Percentiles rank a stretch among this genome's conserved stretches.
Evolutionary conservation across 1,140 invertebrate species (phyloP).

Genomic region (Rhynchophorus ferrugineus): DNA sequence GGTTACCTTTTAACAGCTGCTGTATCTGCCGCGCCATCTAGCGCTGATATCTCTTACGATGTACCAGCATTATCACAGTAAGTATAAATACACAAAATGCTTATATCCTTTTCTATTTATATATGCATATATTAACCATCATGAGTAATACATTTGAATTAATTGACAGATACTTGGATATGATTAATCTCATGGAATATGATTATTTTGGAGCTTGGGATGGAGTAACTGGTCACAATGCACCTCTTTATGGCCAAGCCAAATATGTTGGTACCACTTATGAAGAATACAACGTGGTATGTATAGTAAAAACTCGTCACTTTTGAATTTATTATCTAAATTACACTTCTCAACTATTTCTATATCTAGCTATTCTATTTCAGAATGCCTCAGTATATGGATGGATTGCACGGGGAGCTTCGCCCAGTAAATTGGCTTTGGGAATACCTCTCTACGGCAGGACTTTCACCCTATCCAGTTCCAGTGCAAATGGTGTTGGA

Average conservation of each 20-base stretch:
- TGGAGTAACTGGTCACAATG: constrained; percentile 46
- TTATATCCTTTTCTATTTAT: background rate
- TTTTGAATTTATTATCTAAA: too few relatives aligned
- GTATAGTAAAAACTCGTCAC: too few relatives aligned
- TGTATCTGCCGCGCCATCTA: constrained; percentile 31
- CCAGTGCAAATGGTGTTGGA: constrained; percentile 44
- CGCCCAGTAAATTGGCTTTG: constrained; percentile 53
- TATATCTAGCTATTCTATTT: too few relatives aligned
- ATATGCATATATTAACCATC: background rate
- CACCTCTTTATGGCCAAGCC: constrained; percentile 45
- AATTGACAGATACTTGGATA: constrained; percentile 46
- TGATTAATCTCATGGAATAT: constrained; percentile 61
- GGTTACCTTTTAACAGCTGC: constrained; percentile 30
- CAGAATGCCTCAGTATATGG: constrained; percentile 35
- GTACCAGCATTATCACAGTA: constrained; percentile 85
- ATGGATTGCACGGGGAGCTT: constrained; percentile 41
- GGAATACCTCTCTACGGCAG: constrained; percentile 61
- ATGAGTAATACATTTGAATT: background rate
- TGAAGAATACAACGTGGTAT: constrained; percentile 14
- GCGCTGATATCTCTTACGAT: constrained; percentile 70
- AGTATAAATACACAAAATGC: constrained; percentile 13
- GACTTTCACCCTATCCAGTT: constrained; percentile 49
- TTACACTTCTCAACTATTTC: too few relatives aligned
- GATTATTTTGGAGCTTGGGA: constrained; percentile 62
- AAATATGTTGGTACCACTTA: constrained; percentile 9